Conservation (phyloP, 2,888 invertebrate genomes). For the Thumatha senex region DNA sequence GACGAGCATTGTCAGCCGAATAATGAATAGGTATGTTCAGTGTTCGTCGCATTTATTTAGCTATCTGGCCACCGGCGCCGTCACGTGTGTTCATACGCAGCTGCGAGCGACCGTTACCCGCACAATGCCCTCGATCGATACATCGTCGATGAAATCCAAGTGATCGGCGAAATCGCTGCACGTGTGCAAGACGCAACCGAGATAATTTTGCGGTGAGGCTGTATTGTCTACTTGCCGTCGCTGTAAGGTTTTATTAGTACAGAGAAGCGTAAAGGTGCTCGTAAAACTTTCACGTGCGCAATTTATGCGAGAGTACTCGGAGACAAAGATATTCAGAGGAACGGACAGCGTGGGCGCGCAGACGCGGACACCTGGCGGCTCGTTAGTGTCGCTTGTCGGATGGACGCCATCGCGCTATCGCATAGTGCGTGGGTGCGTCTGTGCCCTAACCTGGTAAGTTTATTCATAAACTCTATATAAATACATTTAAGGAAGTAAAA, state of each 20-base stretch:
- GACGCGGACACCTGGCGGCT: slow-evolving; percentile 80
- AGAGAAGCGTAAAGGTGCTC: slow-evolving; percentile 76
- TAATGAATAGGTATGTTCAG: slow-evolving; percentile 79
- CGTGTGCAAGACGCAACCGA: slow-evolving; percentile 66
- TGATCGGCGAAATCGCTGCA: slow-evolving; percentile 78
- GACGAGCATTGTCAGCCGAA: slow-evolving; percentile 76
- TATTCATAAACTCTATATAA: slow-evolving; percentile 7
- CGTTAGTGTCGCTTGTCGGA: slow-evolving; percentile 72
- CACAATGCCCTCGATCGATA: slow-evolving; percentile 83
- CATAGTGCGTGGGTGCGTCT: slow-evolving; percentile 33
- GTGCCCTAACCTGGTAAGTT: slow-evolving; percentile 17
- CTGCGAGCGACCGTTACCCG: slow-evolving; percentile 82
- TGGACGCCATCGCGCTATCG: slow-evolving; percentile 37
- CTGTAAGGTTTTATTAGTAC: slow-evolving; percentile 70
- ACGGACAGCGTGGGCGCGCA: slow-evolving; percentile 73
- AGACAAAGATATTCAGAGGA: slow-evolving; percentile 77
- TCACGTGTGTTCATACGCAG: slow-evolving; percentile 80
- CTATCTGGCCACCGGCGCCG: slow-evolving; percentile 79
- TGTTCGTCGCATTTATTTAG: slow-evolving; percentile 79
- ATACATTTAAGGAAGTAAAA: neutral
- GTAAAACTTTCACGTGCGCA: slow-evolving; percentile 81
- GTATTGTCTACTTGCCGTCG: slow-evolving; percentile 68
- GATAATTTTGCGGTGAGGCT: slow-evolving; percentile 66
- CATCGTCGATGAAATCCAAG: slow-evolving; percentile 73
- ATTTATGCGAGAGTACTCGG: slow-evolving; percentile 73